Evolutionary conservation across 1,140 invertebrate species (phyloP), one percentile per base, ranked within the genome.

Genomic region (Euschistus heros): DNA sequence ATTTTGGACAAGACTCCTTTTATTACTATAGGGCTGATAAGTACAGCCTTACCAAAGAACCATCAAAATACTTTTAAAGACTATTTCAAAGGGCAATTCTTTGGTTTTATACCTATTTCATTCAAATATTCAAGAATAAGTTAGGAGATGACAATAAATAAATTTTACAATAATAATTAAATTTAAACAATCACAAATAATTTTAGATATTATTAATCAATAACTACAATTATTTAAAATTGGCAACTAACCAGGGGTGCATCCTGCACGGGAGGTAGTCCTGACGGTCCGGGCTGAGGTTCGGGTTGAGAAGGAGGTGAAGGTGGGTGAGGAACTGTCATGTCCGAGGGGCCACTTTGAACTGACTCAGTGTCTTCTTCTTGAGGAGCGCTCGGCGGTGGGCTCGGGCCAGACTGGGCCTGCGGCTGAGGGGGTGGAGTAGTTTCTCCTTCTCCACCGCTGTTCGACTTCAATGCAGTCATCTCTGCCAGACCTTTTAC

Each of bases 401-500:
- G 52, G 30, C 75, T 71, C 69, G 52, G 59, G 14, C 59, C 37
- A 65, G 68, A 59, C 65, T 67, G 66, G 18, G 66, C 46, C 42
- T 67, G 64, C 26, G 62, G 44, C 67, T 65, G 47, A n/a, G 54
- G 20, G 63, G 68, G 66, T 63, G 68, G 44, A 65, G 68, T 63
- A 64, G 66, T 68, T 26, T 37, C 64, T 7, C 52, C 59, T 14
- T 50, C 57, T 13, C 33, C 27, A 2, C 72, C 50, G 64, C 22
- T 14, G 71, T 71, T n/a, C 64, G 42, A 6, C 67, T 68, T n/a
- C 52, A 18, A 22, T 65, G 72, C 8, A 71, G 88, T 91, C 87
- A 91, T 92, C 79, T 94, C 91, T 75, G 91, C 89, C 72, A 95
- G 80, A 73, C 92, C 91, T 79, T 92, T 91, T 64, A 89, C 86